Percentiles rank a stretch among this genome's conserved stretches.
Conservation (phyloP, 2,888 invertebrate species). For the Lacanobia oleracea region DNA sequence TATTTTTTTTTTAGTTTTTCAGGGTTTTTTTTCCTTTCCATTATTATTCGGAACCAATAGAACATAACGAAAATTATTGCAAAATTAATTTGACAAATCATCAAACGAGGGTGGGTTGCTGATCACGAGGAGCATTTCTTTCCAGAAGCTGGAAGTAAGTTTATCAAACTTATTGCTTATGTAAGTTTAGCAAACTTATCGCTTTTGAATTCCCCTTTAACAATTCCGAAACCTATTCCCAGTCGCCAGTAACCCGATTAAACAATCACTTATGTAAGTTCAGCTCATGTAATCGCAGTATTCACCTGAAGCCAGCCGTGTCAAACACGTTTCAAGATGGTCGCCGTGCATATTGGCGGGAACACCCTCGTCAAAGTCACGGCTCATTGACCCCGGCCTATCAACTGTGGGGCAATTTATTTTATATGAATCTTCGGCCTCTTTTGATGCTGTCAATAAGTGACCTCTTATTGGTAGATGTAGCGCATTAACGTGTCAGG, state of each 20-base stretch:
- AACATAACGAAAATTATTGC: background rate
- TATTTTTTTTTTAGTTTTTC: too few relatives aligned
- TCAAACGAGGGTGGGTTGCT: background rate
- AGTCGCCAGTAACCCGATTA: constrained; percentile 18
- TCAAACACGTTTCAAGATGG: constrained; percentile 82
- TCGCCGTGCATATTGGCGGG: constrained; percentile 84
- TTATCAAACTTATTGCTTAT: background rate
- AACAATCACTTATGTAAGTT: constrained; percentile 54
- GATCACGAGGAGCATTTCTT: background rate
- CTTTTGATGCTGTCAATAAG: constrained; percentile 84
- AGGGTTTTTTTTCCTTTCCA: too few relatives aligned
- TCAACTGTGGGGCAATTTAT: constrained; percentile 88
- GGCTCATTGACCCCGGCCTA: constrained; percentile 88
- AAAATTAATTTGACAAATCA: background rate
- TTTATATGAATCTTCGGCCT: constrained; percentile 87
- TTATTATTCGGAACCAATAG: too few relatives aligned
- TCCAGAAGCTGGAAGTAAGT: background rate
- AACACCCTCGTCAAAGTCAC: constrained; percentile 88
- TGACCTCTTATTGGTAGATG: constrained; percentile 76
- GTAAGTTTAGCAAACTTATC: too few relatives aligned
- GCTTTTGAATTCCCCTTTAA: too few relatives aligned
- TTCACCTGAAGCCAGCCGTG: constrained; percentile 84
- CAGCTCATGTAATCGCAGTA: constrained; percentile 60
- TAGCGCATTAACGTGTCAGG: constrained; percentile 53
- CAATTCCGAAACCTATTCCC: background rate